These are phyloP conservation scores for Thecophora atra DNA, from an alignment of 2,888 invertebrate species.

Conservation along the genomic window DNA sequence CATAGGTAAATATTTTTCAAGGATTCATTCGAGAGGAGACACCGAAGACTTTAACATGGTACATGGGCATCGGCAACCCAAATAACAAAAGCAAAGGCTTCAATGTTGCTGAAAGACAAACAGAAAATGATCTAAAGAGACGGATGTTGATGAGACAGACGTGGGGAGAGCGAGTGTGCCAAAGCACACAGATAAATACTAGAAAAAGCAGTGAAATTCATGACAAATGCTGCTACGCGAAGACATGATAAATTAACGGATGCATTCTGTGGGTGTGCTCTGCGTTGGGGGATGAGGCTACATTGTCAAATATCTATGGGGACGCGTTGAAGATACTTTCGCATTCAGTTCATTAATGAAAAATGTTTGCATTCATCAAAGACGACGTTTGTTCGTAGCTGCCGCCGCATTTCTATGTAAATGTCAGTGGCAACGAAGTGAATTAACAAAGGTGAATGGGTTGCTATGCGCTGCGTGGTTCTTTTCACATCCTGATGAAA, in stretches of 20 bases:
- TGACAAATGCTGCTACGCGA: not conserved
- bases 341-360: slow-evolving; percentile 3
- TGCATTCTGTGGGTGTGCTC: not conserved
- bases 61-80: not conserved
- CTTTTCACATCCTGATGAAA: not conserved
- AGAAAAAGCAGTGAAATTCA: slow-evolving; percentile 13
- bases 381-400: not conserved
- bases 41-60: too few species aligned
- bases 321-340: not conserved
- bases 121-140: slow-evolving; percentile 2
- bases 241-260: slow-evolving; percentile 24
- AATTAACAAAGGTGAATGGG: not conserved
- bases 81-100: not conserved
- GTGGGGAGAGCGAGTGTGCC: not conserved
- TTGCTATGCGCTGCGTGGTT: not conserved
- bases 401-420: not conserved
- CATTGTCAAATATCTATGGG: not conserved
- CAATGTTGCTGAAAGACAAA: not conserved
- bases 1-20: slow-evolving; percentile 21
- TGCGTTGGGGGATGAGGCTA: not conserved
- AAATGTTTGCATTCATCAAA: not conserved
- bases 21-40: slow-evolving; percentile 13
- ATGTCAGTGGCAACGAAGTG: not conserved
- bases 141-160: not conserved
- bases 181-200: not conserved